Evolutionary conservation across 2,888 invertebrate species (phyloP).

Genomic region (Parnassius glacialis): DNA sequence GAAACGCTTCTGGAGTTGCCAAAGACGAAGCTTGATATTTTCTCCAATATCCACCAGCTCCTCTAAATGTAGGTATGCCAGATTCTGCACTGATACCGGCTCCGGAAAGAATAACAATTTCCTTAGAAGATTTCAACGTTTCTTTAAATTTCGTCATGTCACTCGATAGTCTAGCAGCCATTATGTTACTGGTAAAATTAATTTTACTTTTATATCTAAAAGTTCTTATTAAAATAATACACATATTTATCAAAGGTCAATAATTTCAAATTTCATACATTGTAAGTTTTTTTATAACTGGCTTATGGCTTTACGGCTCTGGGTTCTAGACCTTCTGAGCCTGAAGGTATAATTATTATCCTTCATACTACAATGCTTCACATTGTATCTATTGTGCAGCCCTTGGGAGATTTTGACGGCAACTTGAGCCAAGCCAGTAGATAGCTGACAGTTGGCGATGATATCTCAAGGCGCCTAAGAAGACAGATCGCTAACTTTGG

Average conservation of each 20-base stretch:
- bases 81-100: slow-evolving; percentile 92
- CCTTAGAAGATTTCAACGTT: slow-evolving; percentile 79
- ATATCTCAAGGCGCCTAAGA: too few relatives aligned
- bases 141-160: slow-evolving; percentile 79
- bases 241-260: slow-evolving; percentile 37
- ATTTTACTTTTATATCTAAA: slow-evolving; percentile 30
- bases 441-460: too few relatives aligned
- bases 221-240: slow-evolving; percentile 39
- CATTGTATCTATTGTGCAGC: too few relatives aligned
- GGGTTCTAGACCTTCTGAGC: too few relatives aligned
- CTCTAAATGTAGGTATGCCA: slow-evolving; percentile 93
- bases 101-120: slow-evolving; percentile 86
- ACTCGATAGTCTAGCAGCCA: slow-evolving; percentile 55
- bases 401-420: too few relatives aligned
- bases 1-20: slow-evolving; percentile 87
- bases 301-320: too few relatives aligned
- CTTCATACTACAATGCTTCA: too few relatives aligned
- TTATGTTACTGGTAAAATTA: slow-evolving; percentile 29
- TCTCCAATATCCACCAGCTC: slow-evolving; percentile 91
- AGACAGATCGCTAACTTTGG: too few relatives aligned
- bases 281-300: too few relatives aligned
- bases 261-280: too few relatives aligned
- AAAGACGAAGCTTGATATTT: slow-evolving; percentile 85
- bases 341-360: too few relatives aligned
- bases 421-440: too few relatives aligned